Evolutionary conservation across 2,113 vertebrate species (phyloP), one percentile per base, ranked within the genome.

Genomic region (Melospiza melodia): DNA sequence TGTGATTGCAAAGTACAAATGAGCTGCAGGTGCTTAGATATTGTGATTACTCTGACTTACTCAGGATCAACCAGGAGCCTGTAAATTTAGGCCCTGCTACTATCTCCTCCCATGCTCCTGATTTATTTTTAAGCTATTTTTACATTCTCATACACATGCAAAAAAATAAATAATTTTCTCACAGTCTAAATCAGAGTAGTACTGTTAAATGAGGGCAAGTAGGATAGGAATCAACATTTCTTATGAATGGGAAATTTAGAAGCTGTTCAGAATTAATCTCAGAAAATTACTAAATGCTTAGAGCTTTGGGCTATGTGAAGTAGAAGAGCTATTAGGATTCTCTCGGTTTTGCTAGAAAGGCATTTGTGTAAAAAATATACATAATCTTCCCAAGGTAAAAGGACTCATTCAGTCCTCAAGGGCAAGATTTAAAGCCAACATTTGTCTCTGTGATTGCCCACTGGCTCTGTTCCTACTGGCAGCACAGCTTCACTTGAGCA

Each of bases 321-420:
- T 49, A 57, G 66, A 90, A 81, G 31, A 84, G 39, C 65, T 81
- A 80, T 76, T 87, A 89, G 5, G 35, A 82, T 72, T 89, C 61
- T 75, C 46, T 72, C n/a, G 24, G 54, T 75, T 95, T 89, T 78
- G 35, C 44, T 68, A 79, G 58, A 85, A 85, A 85, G 37, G 24
- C 63, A 46, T 91, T 84, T 85, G 31, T 89, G n/a, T 69, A 82
- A 93, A 95, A 84, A 79, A 84, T 68, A 79, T 9, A 54, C 65
- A 68, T 83, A 87, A 92, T 91, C 84, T 89, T 94, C 75, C 35
- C 43, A 87, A 95, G 66, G 41, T 75, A 95, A 95, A 92, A 89
- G 24, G n/a, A 73, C 66, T 82, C 58, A 79, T 84, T 94, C 31
- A 68, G 2, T 82, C 84, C 74, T 75, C 61, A 90, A 21, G 66